Percentiles rank a stretch among this genome's conserved stretches.
Conservation (phyloP, 2,797 vertebrate genomes). For the Limnodromus scolopaceus region DNA sequence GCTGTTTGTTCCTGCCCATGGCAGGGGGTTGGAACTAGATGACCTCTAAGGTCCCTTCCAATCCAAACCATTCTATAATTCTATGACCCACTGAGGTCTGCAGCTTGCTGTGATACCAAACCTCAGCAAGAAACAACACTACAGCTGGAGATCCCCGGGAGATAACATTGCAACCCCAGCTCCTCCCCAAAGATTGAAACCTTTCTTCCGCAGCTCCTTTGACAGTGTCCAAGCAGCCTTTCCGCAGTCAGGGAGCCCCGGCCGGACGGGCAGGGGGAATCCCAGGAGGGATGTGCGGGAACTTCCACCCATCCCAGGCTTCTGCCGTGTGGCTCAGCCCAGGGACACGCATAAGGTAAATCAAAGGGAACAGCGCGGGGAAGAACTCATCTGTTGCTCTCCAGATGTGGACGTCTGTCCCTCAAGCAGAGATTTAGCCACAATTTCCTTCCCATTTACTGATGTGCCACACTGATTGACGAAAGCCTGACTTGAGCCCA, state of each 20-base stretch:
- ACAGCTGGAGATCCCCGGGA: neutral
- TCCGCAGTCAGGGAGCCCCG: neutral
- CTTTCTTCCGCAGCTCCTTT: neutral
- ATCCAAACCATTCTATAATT: neutral
- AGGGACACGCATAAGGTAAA: fast-evolving
- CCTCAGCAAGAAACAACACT: neutral
- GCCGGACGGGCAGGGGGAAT: neutral
- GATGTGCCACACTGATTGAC: fast-evolving
- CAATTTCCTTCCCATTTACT: neutral
- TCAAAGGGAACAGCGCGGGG: fast-evolving
- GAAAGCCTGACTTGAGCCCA: neutral
- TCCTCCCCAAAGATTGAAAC: neutral
- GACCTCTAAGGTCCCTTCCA: neutral
- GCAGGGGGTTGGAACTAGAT: neutral
- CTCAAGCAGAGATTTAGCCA: neutral
- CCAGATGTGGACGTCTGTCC: neutral
- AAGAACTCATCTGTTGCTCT: neutral
- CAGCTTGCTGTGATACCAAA: neutral
- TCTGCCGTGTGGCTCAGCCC: neutral
- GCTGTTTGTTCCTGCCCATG: neutral
- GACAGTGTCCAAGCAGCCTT: too few species aligned
- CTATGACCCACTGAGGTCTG: neutral
- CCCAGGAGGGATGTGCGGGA: fast-evolving
- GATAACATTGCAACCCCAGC: neutral
- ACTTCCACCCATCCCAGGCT: neutral